Percentiles rank a stretch among this genome's conserved stretches.
Evolutionary conservation across 2,113 vertebrate species (phyloP).

Genomic region (Rhynchomys soricoides): DNA sequence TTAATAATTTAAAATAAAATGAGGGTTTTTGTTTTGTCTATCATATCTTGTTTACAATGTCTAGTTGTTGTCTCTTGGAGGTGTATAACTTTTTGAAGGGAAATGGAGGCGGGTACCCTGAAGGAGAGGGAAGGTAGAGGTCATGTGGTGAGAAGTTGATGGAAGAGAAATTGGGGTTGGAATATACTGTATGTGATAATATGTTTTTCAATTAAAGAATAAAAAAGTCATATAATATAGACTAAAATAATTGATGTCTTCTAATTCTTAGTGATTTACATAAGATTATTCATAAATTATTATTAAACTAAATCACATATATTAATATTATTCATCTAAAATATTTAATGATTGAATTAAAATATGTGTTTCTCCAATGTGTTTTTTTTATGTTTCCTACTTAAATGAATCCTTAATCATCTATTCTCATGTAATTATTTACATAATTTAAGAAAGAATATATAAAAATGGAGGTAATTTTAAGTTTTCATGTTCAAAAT

Average conservation of each 20-base stretch:
- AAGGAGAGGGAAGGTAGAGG: background rate
- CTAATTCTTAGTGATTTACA: background rate
- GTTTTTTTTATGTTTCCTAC: background rate
- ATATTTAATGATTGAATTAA: background rate
- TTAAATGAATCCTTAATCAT: background rate
- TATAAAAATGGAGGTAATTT: no score
- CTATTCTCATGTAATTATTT: background rate
- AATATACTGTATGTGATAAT: background rate
- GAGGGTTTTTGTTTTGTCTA: background rate
- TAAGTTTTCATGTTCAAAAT: no score
- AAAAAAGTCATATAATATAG: background rate
- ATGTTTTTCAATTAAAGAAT: background rate
- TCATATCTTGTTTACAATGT: background rate
- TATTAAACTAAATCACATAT: background rate
- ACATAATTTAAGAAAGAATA: no score
- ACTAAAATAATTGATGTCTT: background rate
- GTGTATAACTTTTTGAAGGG: background rate
- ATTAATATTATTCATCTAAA: background rate
- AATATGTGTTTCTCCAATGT: background rate
- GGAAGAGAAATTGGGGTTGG: background rate
- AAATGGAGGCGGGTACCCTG: background rate
- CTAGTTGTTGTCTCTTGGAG: background rate
- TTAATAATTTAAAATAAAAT: background rate
- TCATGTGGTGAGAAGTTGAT: fast-evolving
- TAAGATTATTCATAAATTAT: background rate